Evolutionary conservation across 2,888 invertebrate genomes (phyloP), one percentile per base, ranked within the genome.

Genomic region (Gerris lacustris): DNA sequence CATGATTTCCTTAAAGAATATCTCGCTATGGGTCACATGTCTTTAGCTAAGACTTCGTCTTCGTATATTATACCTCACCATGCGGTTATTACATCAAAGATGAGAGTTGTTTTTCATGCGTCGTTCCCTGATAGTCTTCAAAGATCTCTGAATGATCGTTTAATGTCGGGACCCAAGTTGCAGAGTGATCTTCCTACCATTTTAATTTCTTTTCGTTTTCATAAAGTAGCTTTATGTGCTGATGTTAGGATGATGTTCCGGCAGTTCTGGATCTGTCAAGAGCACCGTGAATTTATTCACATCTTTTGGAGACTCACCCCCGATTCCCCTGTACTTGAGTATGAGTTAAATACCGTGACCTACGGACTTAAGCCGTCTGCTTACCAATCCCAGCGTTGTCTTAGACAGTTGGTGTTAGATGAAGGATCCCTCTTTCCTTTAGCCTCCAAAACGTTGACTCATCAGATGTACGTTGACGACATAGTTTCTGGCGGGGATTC

Each of bases 41-140:
- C 69, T 6, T n/a, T n/a, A 31, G 43, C 69, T 43, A 4, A 43
- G 11, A 63, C 44, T 78, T 5, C 9, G 5, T 62, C 78, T 47
- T 80, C 80, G 74, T 79, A 79, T 69, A 76, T 77, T 0, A 79
- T 81, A 0, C 68, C 78, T 0, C 77, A 77, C 31, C 67, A 76
- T 6, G 71, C 72, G 6, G 77, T 77, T 64, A 73, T 76, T 7
- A 78, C 77, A 0, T 77, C 77, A 0, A 78, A 77, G 63, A n/a
- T 78, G 0, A 67, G 78, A 6, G 78, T 79, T 0, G 79, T 79
- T 0, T 79, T 72, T 66, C 68, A 72, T 47, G 72, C 68, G 1
- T 68, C 70, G 6, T 72, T 45, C 68, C n/a, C 55, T 5, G 55
- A 70, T 44, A 74, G 44, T 69, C 15, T n/a, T 55, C 63, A 69